Conservation (phyloP, 2,888 invertebrate genomes). For the Apamea anceps region DNA sequence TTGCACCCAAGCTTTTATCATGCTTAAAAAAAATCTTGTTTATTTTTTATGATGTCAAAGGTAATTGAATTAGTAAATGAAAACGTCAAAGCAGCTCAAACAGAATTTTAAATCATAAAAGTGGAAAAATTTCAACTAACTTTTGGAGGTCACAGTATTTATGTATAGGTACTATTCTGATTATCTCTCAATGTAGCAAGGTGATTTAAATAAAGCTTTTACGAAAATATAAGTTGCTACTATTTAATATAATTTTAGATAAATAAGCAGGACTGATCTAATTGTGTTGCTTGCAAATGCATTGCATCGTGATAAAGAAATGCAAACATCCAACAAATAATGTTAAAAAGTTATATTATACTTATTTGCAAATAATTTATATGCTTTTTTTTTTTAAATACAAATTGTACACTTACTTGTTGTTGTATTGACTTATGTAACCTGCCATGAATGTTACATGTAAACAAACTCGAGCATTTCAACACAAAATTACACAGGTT, state of each 20-base stretch:
- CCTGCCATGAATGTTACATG: not conserved
- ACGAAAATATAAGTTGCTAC: constrained; percentile 1
- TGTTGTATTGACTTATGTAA: not conserved
- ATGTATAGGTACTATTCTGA: not conserved
- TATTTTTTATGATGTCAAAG: not conserved
- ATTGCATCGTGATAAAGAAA: constrained; percentile 5
- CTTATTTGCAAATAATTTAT: not conserved
- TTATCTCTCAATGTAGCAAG: not conserved
- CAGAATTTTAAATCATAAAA: not conserved
- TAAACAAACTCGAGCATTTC: not conserved
- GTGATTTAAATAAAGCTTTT: constrained; percentile 2
- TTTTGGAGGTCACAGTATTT: not conserved
- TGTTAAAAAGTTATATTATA: not conserved
- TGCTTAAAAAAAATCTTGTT: no score
- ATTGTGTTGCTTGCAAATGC: constrained; percentile 2
- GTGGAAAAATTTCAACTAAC: not conserved
- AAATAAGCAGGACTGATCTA: constrained; percentile 16
- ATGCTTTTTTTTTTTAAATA: not conserved
- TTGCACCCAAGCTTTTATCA: no score
- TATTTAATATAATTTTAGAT: not conserved
- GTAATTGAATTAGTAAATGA: not conserved
- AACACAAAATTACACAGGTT: no score
- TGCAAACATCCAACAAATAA: constrained; percentile 3
- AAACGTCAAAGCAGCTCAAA: not conserved
- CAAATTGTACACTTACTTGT: constrained; percentile 1